A percentile compares a stretch with the other conserved stretches of the same genome.
These are phyloP conservation scores for Mesopsocus fuscifrons DNA, from an alignment of 2,888 invertebrate genomes.

Conservation along the genomic window DNA sequence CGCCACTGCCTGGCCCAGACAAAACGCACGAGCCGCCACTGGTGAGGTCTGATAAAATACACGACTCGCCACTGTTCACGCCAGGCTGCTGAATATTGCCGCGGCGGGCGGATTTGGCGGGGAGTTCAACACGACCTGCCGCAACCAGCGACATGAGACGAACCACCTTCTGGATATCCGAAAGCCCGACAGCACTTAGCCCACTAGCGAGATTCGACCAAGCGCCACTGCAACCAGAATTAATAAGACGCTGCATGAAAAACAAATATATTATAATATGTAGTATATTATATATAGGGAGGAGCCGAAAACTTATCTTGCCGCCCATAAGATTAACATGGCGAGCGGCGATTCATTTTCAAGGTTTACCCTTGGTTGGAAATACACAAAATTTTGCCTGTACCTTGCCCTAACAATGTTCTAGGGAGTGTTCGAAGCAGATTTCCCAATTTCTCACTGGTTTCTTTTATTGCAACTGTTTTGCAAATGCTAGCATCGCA, in stretches of 20 bases:
- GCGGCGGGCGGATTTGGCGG: slow-evolving; percentile 4
- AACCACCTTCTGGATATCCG: slow-evolving; percentile 36
- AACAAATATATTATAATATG: too few species aligned
- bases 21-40: background rate
- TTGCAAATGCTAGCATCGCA: too few species aligned
- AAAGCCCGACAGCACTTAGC: slow-evolving; percentile 30
- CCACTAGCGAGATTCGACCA: slow-evolving; percentile 27
- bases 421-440: too few species aligned
- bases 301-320: too few species aligned
- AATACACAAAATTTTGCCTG: too few species aligned
- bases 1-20: background rate
- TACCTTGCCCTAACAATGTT: too few species aligned
- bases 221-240: slow-evolving; percentile 22
- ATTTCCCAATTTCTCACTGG: too few species aligned
- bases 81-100: background rate
- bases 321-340: too few species aligned
- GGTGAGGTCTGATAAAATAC: background rate
- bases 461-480: too few species aligned
- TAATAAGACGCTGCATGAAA: background rate
- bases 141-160: slow-evolving; percentile 38
- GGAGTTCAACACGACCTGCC: slow-evolving; percentile 30
- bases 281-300: too few species aligned
- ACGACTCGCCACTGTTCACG: background rate
- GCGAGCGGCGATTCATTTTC: too few species aligned
- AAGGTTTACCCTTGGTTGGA: too few species aligned